Evolutionary conservation across 2,888 invertebrate species (phyloP).

Genomic region (Chymomyza fuscimana): DNA sequence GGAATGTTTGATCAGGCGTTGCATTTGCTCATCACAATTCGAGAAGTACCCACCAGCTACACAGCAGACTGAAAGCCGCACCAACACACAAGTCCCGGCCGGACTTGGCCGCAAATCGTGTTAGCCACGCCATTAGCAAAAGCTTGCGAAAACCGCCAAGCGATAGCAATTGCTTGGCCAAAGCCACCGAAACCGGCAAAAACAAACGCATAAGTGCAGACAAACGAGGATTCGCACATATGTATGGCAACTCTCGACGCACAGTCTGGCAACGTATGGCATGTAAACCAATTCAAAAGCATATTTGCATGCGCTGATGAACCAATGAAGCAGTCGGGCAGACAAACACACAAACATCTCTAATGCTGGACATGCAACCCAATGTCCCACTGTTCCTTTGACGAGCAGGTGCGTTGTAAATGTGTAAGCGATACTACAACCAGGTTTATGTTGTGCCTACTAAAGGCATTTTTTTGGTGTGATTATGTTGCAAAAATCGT

Average conservation of each 20-base stretch:
- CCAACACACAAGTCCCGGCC: conserved; percentile 12
- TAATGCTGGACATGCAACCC: not conserved
- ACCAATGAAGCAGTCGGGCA: conserved; percentile 45
- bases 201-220: conserved; percentile 16
- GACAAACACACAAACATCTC: conserved; percentile 5
- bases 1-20: conserved; percentile 68
- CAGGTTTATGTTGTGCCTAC: not conserved
- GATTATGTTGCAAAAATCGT: too few relatives aligned
- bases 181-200: conserved; percentile 10
- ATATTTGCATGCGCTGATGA: conserved; percentile 72
- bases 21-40: conserved; percentile 37
- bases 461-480: too few relatives aligned
- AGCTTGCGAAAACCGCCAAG: conserved; percentile 51
- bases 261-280: conserved; percentile 10
- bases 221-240: not conserved
- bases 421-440: not conserved
- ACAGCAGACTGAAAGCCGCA: not conserved
- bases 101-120: conserved; percentile 58
- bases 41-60: not conserved
- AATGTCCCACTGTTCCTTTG: too few relatives aligned
- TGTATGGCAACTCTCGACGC: not conserved
- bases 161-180: conserved; percentile 41
- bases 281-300: conserved; percentile 71
- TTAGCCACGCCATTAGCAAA: conserved; percentile 73
- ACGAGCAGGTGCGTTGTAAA: not conserved